These are phyloP conservation scores for Drosophila austrosaltans DNA, from an alignment of 2,888 invertebrate genomes.

Conservation along the genomic window DNA sequence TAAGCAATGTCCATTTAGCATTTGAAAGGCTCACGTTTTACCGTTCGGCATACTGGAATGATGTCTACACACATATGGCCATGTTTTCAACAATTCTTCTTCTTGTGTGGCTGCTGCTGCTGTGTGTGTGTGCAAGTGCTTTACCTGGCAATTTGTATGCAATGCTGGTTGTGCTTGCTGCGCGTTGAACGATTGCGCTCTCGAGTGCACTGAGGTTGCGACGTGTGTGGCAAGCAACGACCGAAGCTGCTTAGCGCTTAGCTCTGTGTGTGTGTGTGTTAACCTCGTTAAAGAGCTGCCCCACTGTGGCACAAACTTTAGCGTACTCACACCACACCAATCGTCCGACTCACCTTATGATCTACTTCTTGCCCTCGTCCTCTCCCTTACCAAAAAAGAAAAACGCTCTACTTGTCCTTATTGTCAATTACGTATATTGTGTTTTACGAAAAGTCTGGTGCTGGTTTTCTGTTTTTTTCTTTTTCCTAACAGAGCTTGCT, in stretches of 20 bases:
- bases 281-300: conserved; percentile 65
- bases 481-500: not conserved
- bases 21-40: conserved; percentile 71
- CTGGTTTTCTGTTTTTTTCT: not conserved
- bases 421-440: conserved; percentile 6
- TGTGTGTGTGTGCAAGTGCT: conserved; percentile 22
- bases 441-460: not conserved
- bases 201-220: conserved; percentile 71
- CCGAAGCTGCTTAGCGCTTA: conserved; percentile 56
- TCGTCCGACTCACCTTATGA: not conserved
- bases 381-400: no score
- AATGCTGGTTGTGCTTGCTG: conserved; percentile 51
- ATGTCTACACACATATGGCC: conserved; percentile 20
- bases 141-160: conserved; percentile 73
- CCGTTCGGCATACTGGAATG: conserved; percentile 24
- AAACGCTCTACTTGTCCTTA: no score
- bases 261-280: conserved; percentile 41
- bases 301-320: conserved; percentile 5
- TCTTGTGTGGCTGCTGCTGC: conserved; percentile 12
- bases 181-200: conserved; percentile 73
- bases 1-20: conserved; percentile 78
- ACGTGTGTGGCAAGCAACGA: conserved; percentile 34
- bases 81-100: conserved; percentile 57
- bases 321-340: not conserved
- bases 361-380: not conserved